Evolutionary conservation across 2,888 invertebrate genomes (phyloP).

Genomic region (Eristalis intricaria): DNA sequence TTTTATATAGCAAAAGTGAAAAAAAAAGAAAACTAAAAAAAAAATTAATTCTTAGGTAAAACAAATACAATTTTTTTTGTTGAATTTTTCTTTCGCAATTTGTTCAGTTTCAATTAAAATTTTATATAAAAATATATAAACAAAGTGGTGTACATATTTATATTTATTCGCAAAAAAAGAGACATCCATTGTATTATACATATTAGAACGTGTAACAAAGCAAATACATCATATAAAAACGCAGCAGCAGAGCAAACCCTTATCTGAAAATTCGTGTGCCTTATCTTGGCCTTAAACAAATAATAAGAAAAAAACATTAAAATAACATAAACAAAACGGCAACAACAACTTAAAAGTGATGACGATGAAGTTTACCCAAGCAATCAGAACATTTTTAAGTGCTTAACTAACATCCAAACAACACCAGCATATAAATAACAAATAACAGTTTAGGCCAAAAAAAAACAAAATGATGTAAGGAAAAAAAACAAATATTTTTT

Average conservation of each 20-base stretch:
- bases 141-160: constrained; percentile 52
- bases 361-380: constrained; percentile 38
- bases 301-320: constrained; percentile 26
- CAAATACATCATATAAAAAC: constrained; percentile 22
- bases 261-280: constrained; percentile 74
- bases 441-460: constrained; percentile 58
- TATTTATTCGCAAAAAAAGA: constrained; percentile 44
- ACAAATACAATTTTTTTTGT: constrained; percentile 27
- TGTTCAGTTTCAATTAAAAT: not conserved
- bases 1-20: constrained; percentile 62
- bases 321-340: constrained; percentile 29
- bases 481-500: constrained; percentile 38
- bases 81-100: constrained; percentile 4
- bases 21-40: constrained; percentile 20
- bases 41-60: constrained; percentile 40
- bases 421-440: not conserved
- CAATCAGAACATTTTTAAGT: constrained; percentile 64
- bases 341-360: constrained; percentile 58
- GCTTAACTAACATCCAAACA: constrained; percentile 19
- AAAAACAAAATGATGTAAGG: constrained; percentile 9
- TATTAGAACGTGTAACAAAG: constrained; percentile 16
- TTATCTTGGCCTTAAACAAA: constrained; percentile 75
- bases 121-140: constrained; percentile 3
- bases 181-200: constrained; percentile 48
- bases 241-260: constrained; percentile 55